phyloP scores from a whole-genome alignment of 2,797 vertebrate species.

The Stomatorhinus walkeri region DNA sequence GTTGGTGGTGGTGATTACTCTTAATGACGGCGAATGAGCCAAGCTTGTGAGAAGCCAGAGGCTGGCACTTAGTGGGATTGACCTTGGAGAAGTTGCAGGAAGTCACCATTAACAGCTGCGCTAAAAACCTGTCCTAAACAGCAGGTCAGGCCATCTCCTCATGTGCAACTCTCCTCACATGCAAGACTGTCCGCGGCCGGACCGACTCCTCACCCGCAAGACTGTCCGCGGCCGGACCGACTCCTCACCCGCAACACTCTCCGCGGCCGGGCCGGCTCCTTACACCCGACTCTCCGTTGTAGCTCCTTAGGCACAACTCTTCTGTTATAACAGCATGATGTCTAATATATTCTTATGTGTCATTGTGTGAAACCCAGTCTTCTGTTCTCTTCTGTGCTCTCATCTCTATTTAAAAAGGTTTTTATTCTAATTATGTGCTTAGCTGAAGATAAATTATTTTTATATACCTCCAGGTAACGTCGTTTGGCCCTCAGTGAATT shows the following conservation, averaged over 20 bases:
- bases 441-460: slow-evolving; percentile 15
- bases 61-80: neutral
- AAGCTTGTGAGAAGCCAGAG: neutral
- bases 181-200: neutral
- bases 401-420: neutral
- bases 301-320: neutral
- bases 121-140: neutral
- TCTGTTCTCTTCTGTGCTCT: neutral
- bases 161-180: neutral
- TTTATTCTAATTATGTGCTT: slow-evolving; percentile 13
- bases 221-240: neutral
- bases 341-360: slow-evolving; percentile 1
- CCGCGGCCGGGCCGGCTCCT: neutral
- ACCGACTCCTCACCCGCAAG: neutral
- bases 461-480: neutral
- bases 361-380: neutral
- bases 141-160: neutral
- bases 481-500: neutral
- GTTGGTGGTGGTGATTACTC: neutral
- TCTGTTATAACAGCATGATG: neutral
- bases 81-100: neutral
- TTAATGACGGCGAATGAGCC: neutral
- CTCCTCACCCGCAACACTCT: neutral
- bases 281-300: neutral
- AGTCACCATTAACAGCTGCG: neutral